Percentiles rank a stretch among this genome's conserved stretches.
These are phyloP conservation scores for Drosophila lacicola DNA, from an alignment of 2,888 invertebrate genomes.

Conservation along the genomic window DNA sequence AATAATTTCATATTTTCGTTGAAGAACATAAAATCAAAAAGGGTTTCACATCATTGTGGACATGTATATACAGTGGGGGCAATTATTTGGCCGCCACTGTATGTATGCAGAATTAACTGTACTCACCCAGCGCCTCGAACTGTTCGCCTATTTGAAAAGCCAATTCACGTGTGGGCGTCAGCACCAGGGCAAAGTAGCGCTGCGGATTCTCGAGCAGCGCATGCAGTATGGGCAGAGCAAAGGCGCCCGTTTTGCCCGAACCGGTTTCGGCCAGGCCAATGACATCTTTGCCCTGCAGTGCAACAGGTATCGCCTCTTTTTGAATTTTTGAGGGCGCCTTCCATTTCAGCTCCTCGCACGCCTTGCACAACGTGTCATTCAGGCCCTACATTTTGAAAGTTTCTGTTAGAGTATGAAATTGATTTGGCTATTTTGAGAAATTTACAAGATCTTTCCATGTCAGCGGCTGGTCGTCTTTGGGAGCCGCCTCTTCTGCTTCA, in stretches of 20 bases:
- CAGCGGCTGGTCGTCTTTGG: conserved; percentile 58
- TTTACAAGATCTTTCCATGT: conserved; percentile 88
- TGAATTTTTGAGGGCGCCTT: conserved; percentile 97
- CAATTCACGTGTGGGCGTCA: conserved; percentile 98
- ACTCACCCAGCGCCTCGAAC: conserved; percentile 96
- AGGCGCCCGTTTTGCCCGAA: conserved; percentile 97
- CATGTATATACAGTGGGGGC: not conserved
- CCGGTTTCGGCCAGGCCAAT: conserved; percentile 91
- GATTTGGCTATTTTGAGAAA: not conserved
- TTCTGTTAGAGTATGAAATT: not conserved
- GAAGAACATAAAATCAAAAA: conserved; percentile 66
- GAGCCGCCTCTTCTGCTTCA: conserved; percentile 28
- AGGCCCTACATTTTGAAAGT: conserved; percentile 89
- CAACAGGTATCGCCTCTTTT: conserved; percentile 95
- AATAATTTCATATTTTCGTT: conserved; percentile 77
- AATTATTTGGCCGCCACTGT: not conserved
- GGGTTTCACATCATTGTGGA: conserved; percentile 75
- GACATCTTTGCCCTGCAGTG: conserved; percentile 92
- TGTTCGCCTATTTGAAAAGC: conserved; percentile 99
- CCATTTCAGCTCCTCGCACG: conserved; percentile 97
- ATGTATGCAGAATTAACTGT: too few relatives aligned
- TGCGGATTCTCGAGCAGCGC: conserved; percentile 95
- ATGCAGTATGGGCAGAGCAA: conserved; percentile 98
- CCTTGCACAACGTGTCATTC: conserved; percentile 94
- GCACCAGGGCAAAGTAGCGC: conserved; percentile 95